Conservation (phyloP, 2,888 invertebrate species). For the Drosophila subquinaria region DNA sequence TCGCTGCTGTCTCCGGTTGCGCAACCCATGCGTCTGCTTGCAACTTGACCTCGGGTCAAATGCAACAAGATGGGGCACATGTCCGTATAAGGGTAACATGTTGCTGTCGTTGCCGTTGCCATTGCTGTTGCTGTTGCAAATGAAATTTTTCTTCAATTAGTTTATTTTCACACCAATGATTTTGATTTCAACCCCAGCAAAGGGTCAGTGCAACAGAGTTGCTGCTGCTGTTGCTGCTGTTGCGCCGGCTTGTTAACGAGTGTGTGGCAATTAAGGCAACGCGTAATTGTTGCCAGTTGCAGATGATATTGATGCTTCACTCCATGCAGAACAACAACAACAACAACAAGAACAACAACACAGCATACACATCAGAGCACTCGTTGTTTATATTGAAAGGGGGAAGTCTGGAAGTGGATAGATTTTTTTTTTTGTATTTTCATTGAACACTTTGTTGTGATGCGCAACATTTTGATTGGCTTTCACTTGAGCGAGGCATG, state of each 20-base stretch:
- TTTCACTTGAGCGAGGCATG: constrained; percentile 50
- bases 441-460: constrained; percentile 70
- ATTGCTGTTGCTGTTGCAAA: constrained; percentile 50
- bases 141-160: constrained; percentile 81
- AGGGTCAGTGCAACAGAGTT: constrained; percentile 19
- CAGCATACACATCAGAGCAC: constrained; percentile 32
- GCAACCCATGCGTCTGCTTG: constrained; percentile 34
- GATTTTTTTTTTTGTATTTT: constrained; percentile 21
- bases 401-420: background rate
- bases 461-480: constrained; percentile 77
- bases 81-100: constrained; percentile 23
- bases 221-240: constrained; percentile 13
- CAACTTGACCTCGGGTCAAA: constrained; percentile 78
- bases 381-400: constrained; percentile 30
- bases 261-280: constrained; percentile 75
- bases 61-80: constrained; percentile 70
- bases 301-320: constrained; percentile 70
- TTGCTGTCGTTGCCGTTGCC: constrained; percentile 7
- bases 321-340: constrained; percentile 28
- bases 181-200: constrained; percentile 69
- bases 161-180: constrained; percentile 81
- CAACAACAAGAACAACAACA: constrained; percentile 4
- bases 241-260: constrained; percentile 59
- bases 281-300: constrained; percentile 81
- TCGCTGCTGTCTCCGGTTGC: constrained; percentile 42